Conservation (phyloP, 2,888 invertebrate genomes). For the Pachycephus smyrnensis region DNA sequence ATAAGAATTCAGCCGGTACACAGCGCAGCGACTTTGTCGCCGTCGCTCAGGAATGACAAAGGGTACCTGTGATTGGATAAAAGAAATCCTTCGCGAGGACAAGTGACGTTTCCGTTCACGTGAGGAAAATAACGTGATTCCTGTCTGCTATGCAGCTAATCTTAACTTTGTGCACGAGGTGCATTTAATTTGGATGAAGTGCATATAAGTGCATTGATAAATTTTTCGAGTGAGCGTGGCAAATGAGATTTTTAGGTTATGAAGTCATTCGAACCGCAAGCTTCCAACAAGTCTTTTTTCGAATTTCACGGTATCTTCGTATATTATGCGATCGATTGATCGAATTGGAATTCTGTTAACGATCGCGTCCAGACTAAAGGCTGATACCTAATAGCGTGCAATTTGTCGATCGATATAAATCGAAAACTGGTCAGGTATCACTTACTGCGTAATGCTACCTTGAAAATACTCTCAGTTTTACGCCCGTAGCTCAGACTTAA, state of each 20-base stretch:
- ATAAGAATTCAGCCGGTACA: neutral
- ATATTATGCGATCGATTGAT: conserved; percentile 8
- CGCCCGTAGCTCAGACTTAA: conserved; percentile 25
- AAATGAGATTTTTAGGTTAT: too few relatives aligned
- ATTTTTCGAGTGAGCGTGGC: too few relatives aligned
- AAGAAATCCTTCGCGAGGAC: neutral
- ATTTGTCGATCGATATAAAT: conserved; percentile 59
- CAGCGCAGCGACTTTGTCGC: neutral
- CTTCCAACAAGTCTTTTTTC: neutral
- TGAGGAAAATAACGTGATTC: neutral
- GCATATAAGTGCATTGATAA: too few relatives aligned
- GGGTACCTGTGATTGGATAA: neutral
- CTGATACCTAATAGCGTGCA: conserved; percentile 41
- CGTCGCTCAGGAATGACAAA: neutral
- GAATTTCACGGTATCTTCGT: neutral
- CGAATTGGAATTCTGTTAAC: conserved; percentile 25
- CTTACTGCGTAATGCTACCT: conserved; percentile 54
- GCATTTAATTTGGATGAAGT: too few relatives aligned
- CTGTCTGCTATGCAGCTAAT: neutral
- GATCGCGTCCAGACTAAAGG: conserved; percentile 17
- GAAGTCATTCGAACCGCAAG: too few relatives aligned
- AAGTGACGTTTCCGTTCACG: neutral
- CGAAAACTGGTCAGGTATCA: conserved; percentile 55
- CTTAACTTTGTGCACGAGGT: neutral
- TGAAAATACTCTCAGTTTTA: conserved; percentile 36